Base-by-base conservation (phyloP, 2,888 invertebrate genomes). In the Chaitophorus viminalis region DNA sequence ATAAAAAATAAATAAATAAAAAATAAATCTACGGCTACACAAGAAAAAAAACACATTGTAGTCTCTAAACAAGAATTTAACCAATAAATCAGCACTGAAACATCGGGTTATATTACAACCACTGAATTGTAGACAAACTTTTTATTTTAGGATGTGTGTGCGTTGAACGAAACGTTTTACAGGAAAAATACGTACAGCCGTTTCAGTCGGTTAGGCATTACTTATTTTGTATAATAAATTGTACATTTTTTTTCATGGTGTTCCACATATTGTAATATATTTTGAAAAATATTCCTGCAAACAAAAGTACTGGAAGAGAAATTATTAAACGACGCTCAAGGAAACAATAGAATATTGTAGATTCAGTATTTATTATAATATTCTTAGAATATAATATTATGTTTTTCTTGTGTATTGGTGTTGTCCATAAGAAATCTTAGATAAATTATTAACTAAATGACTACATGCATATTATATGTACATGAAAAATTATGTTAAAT, bases 1-100 rank as follows among this genome's bases (percentile, higher is more conserved):
- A 36, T 3, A 36, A 52, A 52, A 52, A 52, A n/a, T n/a, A n/a
- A n/a, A n/a, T n/a, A 60, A 21, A 60, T 3, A 60, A 60, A 21
- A 54, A 60, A 25, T 25, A 3, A 60, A 25, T 46, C 46, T 60
- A 60, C 0, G n/a, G 31, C 29, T 21, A 29, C 29, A n/a, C 65
- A 29, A 5, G 0, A 2, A 6, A 46, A 14, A 46, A 60, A 25
- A 25, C 0, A 60, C 11, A 14, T 52, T 14, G 21, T 25, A 46
- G 52, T 33, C 70, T 70, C 25, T 46, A 33, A 72, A 70, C 17
- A 17, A 82, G 3, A 70, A 70, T 25, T 82, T 8, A 11, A 17
- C 25, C n/a, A 11, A 82, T 72, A 82, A 82, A 82, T 82, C 81
- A 81, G 21, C 31, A 68, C 21, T 39, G 18, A 31, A 46, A 76